These are phyloP conservation scores for Odobenus rosmarus DNA, from an alignment of 2,113 vertebrate species.

Conservation along the genomic window DNA sequence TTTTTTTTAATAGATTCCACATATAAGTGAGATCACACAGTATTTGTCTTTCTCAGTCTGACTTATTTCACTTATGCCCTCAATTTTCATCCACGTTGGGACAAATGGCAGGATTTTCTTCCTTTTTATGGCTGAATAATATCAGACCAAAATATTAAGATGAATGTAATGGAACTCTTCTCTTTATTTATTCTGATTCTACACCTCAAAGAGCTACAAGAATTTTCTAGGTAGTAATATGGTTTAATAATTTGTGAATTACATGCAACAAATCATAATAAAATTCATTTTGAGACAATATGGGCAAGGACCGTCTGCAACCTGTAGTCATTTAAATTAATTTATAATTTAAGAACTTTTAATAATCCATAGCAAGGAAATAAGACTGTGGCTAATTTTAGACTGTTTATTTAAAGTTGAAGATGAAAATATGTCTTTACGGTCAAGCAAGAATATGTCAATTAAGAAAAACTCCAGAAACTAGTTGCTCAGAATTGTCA, in stretches of 20 bases:
- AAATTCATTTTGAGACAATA: neutral
- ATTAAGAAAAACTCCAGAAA: neutral
- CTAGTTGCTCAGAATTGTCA: neutral
- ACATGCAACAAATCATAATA: neutral
- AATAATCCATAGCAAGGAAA: neutral
- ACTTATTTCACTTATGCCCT: neutral
- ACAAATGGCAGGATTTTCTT: neutral
- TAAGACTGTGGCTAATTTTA: neutral
- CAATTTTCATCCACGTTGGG: neutral
- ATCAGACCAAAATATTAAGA: neutral
- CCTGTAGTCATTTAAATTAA: neutral
- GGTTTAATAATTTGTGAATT: neutral
- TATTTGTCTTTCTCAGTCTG: neutral
- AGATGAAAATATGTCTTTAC: neutral
- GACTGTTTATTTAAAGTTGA: neutral
- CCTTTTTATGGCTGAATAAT: neutral
- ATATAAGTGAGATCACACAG: neutral
- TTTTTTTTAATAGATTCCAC: neutral
- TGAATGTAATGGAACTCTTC: neutral
- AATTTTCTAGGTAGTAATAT: neutral
- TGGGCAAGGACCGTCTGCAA: rapidly evolving
- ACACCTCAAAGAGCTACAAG: neutral
- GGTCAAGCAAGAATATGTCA: neutral
- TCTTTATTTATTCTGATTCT: neutral
- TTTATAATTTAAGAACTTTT: neutral